Percentiles rank a stretch among this genome's conserved stretches.
phyloP scores from a whole-genome alignment of 2,113 vertebrate species.

The Anarhynchus alexandrinus region DNA sequence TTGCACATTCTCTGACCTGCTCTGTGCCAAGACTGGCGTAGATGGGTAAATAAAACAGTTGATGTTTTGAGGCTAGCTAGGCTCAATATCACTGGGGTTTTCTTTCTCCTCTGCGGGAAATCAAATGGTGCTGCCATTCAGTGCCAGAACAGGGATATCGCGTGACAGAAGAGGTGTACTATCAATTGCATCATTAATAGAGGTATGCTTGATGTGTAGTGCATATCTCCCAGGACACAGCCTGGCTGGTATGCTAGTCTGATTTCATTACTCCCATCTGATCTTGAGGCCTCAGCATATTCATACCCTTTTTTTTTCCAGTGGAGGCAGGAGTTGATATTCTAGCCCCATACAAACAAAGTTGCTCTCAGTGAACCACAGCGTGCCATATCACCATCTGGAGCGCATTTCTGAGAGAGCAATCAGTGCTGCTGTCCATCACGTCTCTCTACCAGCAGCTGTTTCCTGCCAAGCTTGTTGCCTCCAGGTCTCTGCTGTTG shows the following conservation, averaged over 20 bases:
- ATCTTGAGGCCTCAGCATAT: not conserved
- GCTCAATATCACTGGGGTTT: accelerated
- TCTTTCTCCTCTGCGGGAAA: not conserved
- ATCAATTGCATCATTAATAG: not conserved
- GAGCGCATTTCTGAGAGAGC: not conserved
- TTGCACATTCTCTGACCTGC: not conserved
- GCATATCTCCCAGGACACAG: not conserved
- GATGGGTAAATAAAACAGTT: not conserved
- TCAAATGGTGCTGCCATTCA: not conserved
- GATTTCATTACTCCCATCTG: not conserved
- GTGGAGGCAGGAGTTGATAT: not conserved
- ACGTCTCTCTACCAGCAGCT: not conserved
- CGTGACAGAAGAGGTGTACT: not conserved
- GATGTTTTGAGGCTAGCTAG: not conserved
- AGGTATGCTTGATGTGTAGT: not conserved
- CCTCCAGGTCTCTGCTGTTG: not conserved
- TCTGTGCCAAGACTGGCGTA: not conserved
- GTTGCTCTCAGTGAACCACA: not conserved
- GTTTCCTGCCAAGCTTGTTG: not conserved
- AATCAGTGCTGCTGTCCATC: not conserved
- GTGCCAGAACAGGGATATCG: accelerated
- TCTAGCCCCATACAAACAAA: not conserved
- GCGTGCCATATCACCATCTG: not conserved
- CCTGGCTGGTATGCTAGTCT: not conserved
- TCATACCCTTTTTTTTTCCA: not conserved